Base-by-base conservation (phyloP, 64 coral and sea anemone genomes). In the Montipora cactus region DNA sequence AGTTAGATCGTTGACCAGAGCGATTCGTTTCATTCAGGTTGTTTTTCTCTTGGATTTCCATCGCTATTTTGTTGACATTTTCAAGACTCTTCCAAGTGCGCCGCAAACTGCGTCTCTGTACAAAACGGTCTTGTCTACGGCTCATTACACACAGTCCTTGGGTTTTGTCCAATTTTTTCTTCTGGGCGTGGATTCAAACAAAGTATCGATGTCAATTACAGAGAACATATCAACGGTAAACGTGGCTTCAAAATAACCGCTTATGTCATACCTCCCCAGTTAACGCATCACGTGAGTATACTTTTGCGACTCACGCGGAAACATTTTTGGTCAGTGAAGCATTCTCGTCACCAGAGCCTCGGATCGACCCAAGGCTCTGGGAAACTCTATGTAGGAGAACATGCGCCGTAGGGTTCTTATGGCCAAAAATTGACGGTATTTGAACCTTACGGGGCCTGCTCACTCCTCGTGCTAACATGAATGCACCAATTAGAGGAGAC, bases 31-130 rank as follows among this genome's bases (percentile, higher is more conserved):
- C 47, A 74, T 75, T 47, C 1, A 79, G 59, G 72, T 92, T 89
- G 47, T 74, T 95, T 8, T 44, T 75, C 59, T 98, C 96, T 51
- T 98, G 96, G 1, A 95, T 77, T 19, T 98, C 93, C 93, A 98
- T 98, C 0, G 93, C 83, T 16, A 94, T 47, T 62, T 92, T 95
- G 93, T 98, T 98, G 44, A 89, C 80, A 79, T 98, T 98, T 57
- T 95, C 96, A 89, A 98, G 90, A 52, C 96, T 98, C 62, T 92
- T 98, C 85, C 93, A 94, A 2, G 93, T 89, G 72, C 96, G 83
- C 28, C 96, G 68, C 1, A 79, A 87, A 46, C 66, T 72, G 82
- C 45, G 47, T 50, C 8, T 11, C 14, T 67, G 44, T 47, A 66
- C 18, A 50, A 44, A 22, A 18, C n/a, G 46, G 18, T 71, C 45